These are phyloP conservation scores for Ceramica pisi DNA, from an alignment of 2,888 invertebrate species.

Conservation along the genomic window DNA sequence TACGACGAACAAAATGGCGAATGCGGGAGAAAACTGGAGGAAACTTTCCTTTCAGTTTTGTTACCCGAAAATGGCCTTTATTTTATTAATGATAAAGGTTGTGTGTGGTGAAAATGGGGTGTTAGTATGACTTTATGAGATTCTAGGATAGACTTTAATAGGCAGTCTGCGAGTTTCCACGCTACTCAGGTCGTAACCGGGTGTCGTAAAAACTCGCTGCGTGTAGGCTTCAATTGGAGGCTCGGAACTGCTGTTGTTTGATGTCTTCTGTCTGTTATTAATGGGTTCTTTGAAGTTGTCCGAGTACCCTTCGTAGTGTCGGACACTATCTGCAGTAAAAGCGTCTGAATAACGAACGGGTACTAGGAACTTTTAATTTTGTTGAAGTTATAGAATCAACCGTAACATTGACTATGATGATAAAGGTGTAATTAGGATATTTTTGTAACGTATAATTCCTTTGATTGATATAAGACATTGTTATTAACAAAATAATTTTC, in stretches of 20 bases:
- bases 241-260: constrained; percentile 64
- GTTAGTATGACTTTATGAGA: constrained; percentile 75
- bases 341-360: not conserved
- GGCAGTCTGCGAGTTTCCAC: constrained; percentile 81
- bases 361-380: constrained; percentile 23
- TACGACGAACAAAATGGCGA: constrained; percentile 88
- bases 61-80: constrained; percentile 71
- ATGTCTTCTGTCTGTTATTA: constrained; percentile 56
- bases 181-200: constrained; percentile 81
- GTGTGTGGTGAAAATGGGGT: constrained; percentile 59
- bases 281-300: constrained; percentile 46
- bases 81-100: constrained; percentile 65
- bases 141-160: constrained; percentile 88
- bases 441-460: not conserved
- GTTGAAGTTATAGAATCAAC: not conserved
- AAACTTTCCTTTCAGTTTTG: constrained; percentile 61
- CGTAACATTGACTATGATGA: not conserved
- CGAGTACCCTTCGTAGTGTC: constrained; percentile 9
- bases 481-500: not conserved
- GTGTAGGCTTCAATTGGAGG: constrained; percentile 72
- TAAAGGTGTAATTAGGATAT: too few relatives aligned
- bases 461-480: not conserved
- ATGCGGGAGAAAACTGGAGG: constrained; percentile 73
- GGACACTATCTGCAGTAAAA: constrained; percentile 32
- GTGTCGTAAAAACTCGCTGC: constrained; percentile 83